Evolutionary conservation across 1,140 invertebrate genomes (phyloP).

Genomic region (Drosophila pallidifrons): DNA sequence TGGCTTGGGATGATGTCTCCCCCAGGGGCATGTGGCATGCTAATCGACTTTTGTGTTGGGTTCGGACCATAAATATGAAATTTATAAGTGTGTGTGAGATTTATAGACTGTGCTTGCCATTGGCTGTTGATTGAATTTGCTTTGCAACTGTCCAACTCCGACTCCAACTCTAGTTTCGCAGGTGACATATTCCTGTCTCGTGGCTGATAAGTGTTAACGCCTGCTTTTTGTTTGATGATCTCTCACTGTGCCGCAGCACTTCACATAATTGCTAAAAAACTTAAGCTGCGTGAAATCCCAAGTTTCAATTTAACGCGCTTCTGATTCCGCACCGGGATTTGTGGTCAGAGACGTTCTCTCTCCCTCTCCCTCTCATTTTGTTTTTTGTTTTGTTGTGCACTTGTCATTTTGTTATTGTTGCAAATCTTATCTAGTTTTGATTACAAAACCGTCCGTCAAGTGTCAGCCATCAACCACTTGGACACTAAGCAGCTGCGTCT

Average conservation of each 20-base stretch:
- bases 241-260: background rate
- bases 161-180: constrained; percentile 38
- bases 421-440: constrained; percentile 72
- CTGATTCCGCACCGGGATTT: constrained; percentile 53
- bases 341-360: constrained; percentile 22
- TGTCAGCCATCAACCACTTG: constrained; percentile 55
- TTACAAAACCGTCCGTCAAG: constrained; percentile 58
- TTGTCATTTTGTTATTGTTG: constrained; percentile 42
- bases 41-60: constrained; percentile 82
- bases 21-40: constrained; percentile 58
- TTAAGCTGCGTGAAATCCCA: constrained; percentile 80
- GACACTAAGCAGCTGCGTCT: constrained; percentile 65
- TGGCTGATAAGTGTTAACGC: constrained; percentile 72
- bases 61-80: constrained; percentile 72
- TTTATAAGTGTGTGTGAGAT: constrained; percentile 55
- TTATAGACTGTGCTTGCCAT: background rate
- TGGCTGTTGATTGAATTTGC: constrained; percentile 68
- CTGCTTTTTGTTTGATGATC: constrained; percentile 55
- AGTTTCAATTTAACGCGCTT: constrained; percentile 81
- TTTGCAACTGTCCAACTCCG: constrained; percentile 6
- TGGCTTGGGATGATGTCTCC: constrained; percentile 22
- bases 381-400: constrained; percentile 46
- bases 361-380: background rate
- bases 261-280: constrained; percentile 79
- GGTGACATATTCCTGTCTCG: constrained; percentile 75